Evolutionary conservation across 2,113 vertebrate genomes (phyloP).

Genomic region (Takifugu bimaculatus): DNA sequence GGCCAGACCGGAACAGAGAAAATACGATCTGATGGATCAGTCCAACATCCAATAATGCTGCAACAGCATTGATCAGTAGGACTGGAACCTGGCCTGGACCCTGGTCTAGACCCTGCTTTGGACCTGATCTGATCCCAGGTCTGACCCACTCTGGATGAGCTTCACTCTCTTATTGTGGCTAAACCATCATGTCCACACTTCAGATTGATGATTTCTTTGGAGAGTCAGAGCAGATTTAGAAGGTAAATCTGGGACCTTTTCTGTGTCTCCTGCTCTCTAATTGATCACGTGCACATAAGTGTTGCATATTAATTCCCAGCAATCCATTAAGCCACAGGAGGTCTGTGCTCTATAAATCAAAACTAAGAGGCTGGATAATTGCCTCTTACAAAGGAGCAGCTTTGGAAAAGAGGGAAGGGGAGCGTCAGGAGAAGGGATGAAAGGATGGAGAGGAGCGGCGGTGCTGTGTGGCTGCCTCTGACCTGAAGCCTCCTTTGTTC

Average conservation of each 20-base stretch:
- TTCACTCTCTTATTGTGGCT: too few species aligned
- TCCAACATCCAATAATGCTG: neutral
- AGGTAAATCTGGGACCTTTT: slow-evolving; percentile 52
- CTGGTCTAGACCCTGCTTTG: too few species aligned
- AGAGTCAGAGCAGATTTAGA: slow-evolving; percentile 11
- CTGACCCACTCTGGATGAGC: neutral
- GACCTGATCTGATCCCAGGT: too few species aligned
- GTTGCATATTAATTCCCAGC: slow-evolving; percentile 67
- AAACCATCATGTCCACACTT: neutral
- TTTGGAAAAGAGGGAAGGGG: slow-evolving; percentile 6
- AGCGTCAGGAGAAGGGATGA: slow-evolving; percentile 3
- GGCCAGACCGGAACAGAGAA: slow-evolving; percentile 9
- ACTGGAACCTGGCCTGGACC: too few species aligned
- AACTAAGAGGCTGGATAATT: slow-evolving; percentile 58
- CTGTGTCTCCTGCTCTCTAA: slow-evolving; percentile 55
- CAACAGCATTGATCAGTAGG: too few species aligned
- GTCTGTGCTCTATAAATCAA: slow-evolving; percentile 63
- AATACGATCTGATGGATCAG: slow-evolving; percentile 18
- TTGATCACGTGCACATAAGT: slow-evolving; percentile 49
- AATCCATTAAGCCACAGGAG: slow-evolving; percentile 57
- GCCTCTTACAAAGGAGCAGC: slow-evolving; percentile 46
- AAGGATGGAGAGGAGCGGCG: slow-evolving; percentile 3
- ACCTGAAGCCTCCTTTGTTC: slow-evolving; percentile 54
- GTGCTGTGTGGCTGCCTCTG: slow-evolving; percentile 14
- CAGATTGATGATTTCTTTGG: too few species aligned